phyloP scores from a whole-genome alignment of 2,797 vertebrate genomes.

The Sebastolobus altivelis region DNA sequence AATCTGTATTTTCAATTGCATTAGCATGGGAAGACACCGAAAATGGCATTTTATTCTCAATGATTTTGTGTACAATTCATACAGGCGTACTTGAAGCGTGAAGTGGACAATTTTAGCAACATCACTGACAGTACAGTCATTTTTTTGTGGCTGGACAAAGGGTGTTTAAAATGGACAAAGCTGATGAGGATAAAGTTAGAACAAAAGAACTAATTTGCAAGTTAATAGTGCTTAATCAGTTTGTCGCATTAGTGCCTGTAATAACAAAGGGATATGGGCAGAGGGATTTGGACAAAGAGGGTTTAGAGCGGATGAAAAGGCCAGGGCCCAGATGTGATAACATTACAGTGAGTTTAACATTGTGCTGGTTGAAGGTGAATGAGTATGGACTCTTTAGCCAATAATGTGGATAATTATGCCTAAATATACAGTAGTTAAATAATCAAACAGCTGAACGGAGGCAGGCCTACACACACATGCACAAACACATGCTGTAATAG shows the following conservation, averaged over 20 bases:
- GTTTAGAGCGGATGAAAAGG: constrained; percentile 72
- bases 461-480: constrained; percentile 12
- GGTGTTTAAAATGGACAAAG: constrained; percentile 67
- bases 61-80: constrained; percentile 43
- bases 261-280: constrained; percentile 73
- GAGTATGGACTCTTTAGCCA: constrained; percentile 43
- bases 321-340: constrained; percentile 68
- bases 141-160: constrained; percentile 54
- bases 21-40: constrained; percentile 38
- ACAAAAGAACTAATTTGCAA: constrained; percentile 81
- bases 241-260: constrained; percentile 74
- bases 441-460: constrained; percentile 44
- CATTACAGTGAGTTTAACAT: constrained; percentile 70
- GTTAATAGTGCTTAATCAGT: constrained; percentile 80
- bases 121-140: constrained; percentile 38
- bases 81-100: constrained; percentile 47
- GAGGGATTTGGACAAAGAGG: constrained; percentile 76
- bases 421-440: constrained; percentile 57
- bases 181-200: constrained; percentile 72
- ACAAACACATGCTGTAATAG: neutral
- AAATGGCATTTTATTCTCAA: constrained; percentile 26
- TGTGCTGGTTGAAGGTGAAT: constrained; percentile 74
- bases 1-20: constrained; percentile 43
- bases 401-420: constrained; percentile 61
- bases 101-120: constrained; percentile 61